Conservation (phyloP, 2,113 vertebrate genomes). For the Limnothrissa miodon region DNA sequence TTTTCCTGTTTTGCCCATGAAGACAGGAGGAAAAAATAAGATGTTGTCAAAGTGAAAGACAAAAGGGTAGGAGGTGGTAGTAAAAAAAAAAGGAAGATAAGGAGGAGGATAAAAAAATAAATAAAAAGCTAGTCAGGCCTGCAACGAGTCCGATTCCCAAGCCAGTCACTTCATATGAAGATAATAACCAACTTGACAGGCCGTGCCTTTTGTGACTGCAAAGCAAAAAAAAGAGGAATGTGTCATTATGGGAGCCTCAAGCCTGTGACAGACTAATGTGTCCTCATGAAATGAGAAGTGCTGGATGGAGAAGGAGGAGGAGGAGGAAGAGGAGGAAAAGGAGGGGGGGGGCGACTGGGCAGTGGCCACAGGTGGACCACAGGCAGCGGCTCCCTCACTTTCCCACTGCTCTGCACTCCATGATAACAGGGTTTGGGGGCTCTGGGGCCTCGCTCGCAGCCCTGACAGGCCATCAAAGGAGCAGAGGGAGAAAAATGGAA, state of each 20-base stretch:
- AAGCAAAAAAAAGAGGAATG: constrained; percentile 32
- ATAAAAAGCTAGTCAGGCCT: constrained; percentile 6
- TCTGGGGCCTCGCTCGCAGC: not conserved
- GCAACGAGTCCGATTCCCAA: constrained; percentile 40
- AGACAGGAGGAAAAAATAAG: constrained; percentile 78
- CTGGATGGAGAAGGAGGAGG: not conserved
- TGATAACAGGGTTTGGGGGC: not conserved
- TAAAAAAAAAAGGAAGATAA: constrained; percentile 2
- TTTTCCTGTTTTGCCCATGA: constrained; percentile 68
- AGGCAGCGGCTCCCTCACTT: not conserved
- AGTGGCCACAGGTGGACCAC: not conserved
- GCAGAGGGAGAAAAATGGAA: not conserved
- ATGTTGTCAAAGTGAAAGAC: constrained; percentile 40
- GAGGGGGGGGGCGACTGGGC: too few relatives aligned
- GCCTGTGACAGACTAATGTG: constrained; percentile 48
- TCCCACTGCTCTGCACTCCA: not conserved
- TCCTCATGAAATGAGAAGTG: constrained; percentile 28
- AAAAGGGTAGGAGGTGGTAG: not conserved
- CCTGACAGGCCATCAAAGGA: not conserved
- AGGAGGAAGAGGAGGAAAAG: too few relatives aligned
- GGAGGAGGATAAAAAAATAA: not conserved
- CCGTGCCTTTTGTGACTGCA: constrained; percentile 39
- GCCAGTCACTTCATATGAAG: constrained; percentile 48
- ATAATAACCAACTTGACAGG: constrained; percentile 55
- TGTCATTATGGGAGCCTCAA: constrained; percentile 45